Evolutionary conservation across 2,797 vertebrate genomes (phyloP).

Genomic region (Amazonetta brasiliensis): DNA sequence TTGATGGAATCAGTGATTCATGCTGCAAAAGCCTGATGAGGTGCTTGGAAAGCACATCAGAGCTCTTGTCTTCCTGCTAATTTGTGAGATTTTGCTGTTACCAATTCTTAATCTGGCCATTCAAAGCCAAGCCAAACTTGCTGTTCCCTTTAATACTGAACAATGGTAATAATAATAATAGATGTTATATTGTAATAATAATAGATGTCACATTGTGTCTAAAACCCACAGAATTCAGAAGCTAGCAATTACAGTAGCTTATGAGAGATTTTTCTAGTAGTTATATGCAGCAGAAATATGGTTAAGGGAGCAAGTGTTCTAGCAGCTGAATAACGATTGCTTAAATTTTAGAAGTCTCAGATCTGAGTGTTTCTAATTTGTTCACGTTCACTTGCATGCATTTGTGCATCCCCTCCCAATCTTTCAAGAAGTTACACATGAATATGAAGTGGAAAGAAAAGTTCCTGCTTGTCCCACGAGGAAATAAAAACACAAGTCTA

Average conservation of each 20-base stretch:
- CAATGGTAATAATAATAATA: neutral
- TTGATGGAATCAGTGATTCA: neutral
- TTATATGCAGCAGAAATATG: neutral
- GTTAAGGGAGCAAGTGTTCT: neutral
- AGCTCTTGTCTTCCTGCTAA: neutral
- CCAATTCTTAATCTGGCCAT: neutral
- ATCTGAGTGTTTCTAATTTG: neutral
- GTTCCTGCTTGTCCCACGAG: neutral
- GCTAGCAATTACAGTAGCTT: neutral
- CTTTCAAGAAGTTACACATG: neutral
- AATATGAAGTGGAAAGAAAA: conserved; percentile 11
- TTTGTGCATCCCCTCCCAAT: neutral
- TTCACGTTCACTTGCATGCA: neutral
- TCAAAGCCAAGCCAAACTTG: neutral
- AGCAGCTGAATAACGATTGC: neutral
- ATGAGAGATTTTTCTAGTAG: neutral
- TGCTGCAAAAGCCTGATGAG: neutral
- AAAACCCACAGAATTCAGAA: neutral
- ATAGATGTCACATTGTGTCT: neutral
- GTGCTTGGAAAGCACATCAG: neutral
- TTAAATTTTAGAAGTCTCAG: neutral
- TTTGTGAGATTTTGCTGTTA: neutral
- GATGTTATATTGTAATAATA: neutral
- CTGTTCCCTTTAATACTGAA: neutral
- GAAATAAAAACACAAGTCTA: neutral